Conservation (phyloP, 2,888 invertebrate genomes). For the Dynastes grantii region DNA sequence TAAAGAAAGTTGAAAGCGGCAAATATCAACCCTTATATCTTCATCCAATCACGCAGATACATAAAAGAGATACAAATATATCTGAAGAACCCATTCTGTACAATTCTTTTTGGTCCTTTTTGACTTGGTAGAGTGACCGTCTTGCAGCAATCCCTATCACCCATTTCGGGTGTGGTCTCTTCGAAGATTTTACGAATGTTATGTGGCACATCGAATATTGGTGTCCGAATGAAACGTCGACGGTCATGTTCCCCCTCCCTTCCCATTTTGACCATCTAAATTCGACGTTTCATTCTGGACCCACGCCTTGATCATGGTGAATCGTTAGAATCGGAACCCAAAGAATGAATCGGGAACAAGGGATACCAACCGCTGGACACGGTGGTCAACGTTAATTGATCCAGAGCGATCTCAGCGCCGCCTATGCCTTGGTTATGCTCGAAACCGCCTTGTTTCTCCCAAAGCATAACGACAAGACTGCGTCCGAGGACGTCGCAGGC, state of each 20-base stretch:
- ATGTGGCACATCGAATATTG: slow-evolving; percentile 30
- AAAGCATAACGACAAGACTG: slow-evolving; percentile 91
- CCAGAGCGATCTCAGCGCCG: slow-evolving; percentile 89
- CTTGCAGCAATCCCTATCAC: background rate
- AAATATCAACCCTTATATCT: slow-evolving; percentile 14
- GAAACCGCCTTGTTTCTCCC: slow-evolving; percentile 92
- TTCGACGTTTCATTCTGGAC: slow-evolving; percentile 36
- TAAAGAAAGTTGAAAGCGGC: background rate
- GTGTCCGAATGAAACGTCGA: slow-evolving; percentile 54
- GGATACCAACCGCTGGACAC: slow-evolving; percentile 93
- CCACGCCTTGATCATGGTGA: slow-evolving; percentile 67
- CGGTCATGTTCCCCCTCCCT: background rate
- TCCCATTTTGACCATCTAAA: background rate
- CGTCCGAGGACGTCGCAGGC: slow-evolving; percentile 85
- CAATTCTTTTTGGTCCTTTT: slow-evolving; percentile 44
- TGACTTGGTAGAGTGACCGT: slow-evolving; percentile 27
- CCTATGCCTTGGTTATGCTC: slow-evolving; percentile 88
- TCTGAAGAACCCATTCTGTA: slow-evolving; percentile 40
- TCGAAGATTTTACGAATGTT: background rate
- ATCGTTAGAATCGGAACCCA: slow-evolving; percentile 78
- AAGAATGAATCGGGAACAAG: slow-evolving; percentile 88
- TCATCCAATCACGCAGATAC: background rate
- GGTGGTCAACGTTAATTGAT: slow-evolving; percentile 85
- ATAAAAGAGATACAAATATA: slow-evolving; percentile 22
- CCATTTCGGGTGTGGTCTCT: background rate